Percentiles rank a stretch among this genome's conserved stretches.
phyloP scores from a whole-genome alignment of 2,113 vertebrate species.

The Elephas maximus region DNA sequence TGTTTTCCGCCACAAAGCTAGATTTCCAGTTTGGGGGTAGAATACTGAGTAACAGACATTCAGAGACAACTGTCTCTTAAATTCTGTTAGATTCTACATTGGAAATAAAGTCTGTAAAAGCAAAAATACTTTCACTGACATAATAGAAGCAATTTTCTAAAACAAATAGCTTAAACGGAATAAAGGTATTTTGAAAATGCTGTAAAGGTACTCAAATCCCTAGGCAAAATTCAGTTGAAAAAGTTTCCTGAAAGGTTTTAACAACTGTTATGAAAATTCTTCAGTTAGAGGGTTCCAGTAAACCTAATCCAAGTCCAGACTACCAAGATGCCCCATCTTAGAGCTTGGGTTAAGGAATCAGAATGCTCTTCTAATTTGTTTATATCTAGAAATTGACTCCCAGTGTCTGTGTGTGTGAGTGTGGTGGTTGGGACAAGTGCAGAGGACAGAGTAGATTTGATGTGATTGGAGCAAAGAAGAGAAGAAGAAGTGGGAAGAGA shows the following conservation, averaged over 20 bases:
- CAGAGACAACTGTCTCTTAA: not conserved
- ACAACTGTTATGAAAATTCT: not conserved
- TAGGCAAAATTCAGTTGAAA: not conserved
- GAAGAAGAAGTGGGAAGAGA: no score
- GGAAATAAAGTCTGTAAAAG: not conserved
- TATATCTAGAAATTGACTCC: not conserved
- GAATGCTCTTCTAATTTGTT: not conserved
- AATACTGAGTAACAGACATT: not conserved
- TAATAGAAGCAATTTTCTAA: not conserved
- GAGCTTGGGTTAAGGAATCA: not conserved
- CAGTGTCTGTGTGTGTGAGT: not conserved
- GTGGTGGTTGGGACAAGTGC: not conserved
- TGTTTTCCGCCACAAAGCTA: not conserved
- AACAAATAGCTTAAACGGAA: not conserved
- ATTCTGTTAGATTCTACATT: not conserved
- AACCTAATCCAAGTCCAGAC: not conserved
- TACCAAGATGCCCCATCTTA: not conserved
- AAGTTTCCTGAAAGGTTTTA: not conserved
- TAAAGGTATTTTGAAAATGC: not conserved
- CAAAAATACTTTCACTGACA: not conserved
- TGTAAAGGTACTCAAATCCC: not conserved
- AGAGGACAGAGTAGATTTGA: not conserved
- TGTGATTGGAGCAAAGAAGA: not conserved
- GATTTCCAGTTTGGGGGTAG: not conserved
- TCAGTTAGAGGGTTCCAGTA: not conserved